Base-by-base conservation (phyloP, 2,797 vertebrate genomes). In the Silurus aristotelis region DNA sequence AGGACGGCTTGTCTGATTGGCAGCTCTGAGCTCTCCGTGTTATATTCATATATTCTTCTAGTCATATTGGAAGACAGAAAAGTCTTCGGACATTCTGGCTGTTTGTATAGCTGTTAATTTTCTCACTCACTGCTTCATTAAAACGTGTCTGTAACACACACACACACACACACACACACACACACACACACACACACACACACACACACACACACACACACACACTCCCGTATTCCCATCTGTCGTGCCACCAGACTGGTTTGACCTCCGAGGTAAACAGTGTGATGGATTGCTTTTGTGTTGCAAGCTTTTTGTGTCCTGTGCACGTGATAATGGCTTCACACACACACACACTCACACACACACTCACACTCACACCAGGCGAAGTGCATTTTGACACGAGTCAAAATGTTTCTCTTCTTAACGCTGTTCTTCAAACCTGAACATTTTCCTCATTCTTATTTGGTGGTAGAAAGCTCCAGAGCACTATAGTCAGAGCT, bases 231-330 rank as follows among this genome's bases (percentile, higher is more conserved):
- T 84, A 78, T 90, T 89, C 89, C 82, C 48, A 93, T 92, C 89
- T 92, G 92, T 88, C 88, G 89, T 82, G 86, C 86, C 90, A 64
- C 89, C 79, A 89, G 82, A 83, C 91, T 92, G 90, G 89, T 92
- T 93, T 94, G 95, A 94, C 92, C 93, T 87, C 88, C 88, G 90
- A 88, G 88, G 90, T 89, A 94, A 93, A 94, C 89, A 92, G 87
- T 84, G 58, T 89, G 85, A 90, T 92, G 90, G 92, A 91, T 92
- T 92, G 89, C 83, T 58, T 93, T 93, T 94, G 92, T 93, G 89
- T 94, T 90, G 92, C 90, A 92, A 86, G 87, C 87, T 92, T 92
- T 93, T 94, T 89, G 73, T 60, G 66, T 64, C 86, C 73, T 27
- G 87, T 83, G 61, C 88, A 86, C 80, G 81, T 76, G 46, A 25